Base-by-base conservation (phyloP, 2,888 invertebrate species). In the Ectropis crepuscularia region DNA sequence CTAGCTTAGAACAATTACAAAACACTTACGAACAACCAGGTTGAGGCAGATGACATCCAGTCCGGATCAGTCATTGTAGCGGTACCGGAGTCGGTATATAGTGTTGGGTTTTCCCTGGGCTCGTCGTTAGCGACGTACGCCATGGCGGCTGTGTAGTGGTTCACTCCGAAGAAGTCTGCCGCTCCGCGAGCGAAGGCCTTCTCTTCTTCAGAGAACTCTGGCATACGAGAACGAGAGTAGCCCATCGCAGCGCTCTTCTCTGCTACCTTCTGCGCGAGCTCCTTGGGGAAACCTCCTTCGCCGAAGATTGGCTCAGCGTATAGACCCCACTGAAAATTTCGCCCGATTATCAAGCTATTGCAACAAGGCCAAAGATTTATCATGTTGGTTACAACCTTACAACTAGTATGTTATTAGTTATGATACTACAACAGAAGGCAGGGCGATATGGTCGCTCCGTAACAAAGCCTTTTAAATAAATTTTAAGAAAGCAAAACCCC, bases 121-220 rank as follows among this genome's bases (percentile, higher is more conserved):
- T 63, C 70, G 5, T 59, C 43, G 36, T 70, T 61, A 16, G 46
- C 8, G 7, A 83, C 83, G 0, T 85, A 83, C 7, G 85, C 60
- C 4, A 80, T 41, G 0, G 2, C 73, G 0, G 93, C 81, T 0
- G 95, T 94, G 78, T 97, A 97, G 63, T 95, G 94, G 75, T 96
- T 96, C 4, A 97, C 86, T 0, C 96, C 89, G 12, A 89, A 83
- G 75, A 90, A 92, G 66, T 91, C 91, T 0, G 74, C 69, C 0
- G 85, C 16, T 2, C 91, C 91, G 55, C 74, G 80, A 0, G 82
- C 80, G 2, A 82, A 80, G 0, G 68, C 69, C 7, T 72, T 78
- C 78, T 94, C 93, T 53, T 88, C 84, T 10, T 80, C 75, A 0
- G 89, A 87, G 71, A 93, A 93, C n/a, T 75, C 73, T 0, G 93